phyloP scores from a whole-genome alignment of 2,888 invertebrate genomes.

The Sarcophaga caerulescens region DNA sequence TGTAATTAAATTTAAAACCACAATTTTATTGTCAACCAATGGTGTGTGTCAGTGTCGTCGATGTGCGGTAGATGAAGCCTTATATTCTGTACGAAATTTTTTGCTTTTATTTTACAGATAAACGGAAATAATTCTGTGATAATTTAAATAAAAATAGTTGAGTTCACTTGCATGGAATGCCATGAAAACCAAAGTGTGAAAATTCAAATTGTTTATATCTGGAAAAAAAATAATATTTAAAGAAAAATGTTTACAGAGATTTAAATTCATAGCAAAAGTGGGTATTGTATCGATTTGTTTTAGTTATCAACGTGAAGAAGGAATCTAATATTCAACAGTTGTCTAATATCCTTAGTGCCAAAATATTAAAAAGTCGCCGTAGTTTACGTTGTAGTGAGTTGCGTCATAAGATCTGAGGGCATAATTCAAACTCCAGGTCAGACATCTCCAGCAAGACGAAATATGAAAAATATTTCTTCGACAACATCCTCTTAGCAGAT shows the following conservation, averaged over 20 bases:
- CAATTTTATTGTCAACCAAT: constrained; percentile 67
- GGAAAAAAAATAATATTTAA: background rate
- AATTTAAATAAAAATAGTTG: background rate
- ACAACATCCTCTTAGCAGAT: no score
- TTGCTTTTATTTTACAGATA: constrained; percentile 40
- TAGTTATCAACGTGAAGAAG: no score
- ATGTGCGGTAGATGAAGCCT: background rate
- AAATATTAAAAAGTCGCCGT: no score
- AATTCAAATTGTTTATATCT: background rate
- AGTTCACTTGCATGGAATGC: background rate
- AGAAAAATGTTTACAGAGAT: background rate
- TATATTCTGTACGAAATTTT: constrained; percentile 22
- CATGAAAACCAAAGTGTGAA: background rate
- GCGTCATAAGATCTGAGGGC: no score
- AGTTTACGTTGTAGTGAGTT: no score
- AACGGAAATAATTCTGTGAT: constrained; percentile 38
- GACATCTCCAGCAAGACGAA: no score
- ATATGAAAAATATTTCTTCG: no score
- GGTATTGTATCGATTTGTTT: no score
- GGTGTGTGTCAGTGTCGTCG: constrained; percentile 25
- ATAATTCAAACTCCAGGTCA: no score
- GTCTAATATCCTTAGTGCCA: no score
- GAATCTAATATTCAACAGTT: no score
- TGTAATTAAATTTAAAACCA: constrained; percentile 70
- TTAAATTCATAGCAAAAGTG: background rate